Evolutionary conservation across 2,113 vertebrate species (phyloP), one percentile per base, ranked within the genome.

Genomic region (Leptocoma aspasia): DNA sequence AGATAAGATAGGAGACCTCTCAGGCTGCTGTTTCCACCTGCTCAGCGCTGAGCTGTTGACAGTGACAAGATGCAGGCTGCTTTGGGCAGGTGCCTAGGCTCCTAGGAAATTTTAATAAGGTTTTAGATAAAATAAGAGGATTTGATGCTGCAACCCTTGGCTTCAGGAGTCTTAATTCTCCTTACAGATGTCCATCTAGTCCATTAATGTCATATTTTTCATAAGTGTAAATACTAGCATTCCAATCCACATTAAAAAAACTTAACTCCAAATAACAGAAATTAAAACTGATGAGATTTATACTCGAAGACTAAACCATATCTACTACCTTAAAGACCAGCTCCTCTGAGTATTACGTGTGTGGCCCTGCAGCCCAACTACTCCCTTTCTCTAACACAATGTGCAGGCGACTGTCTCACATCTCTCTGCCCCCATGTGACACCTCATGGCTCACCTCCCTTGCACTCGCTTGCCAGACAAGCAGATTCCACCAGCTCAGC

Each of bases 401-500:
- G 22, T 41, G 35, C 70, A 80, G 42, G 41, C 15, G 0, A 44
- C 20, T 3, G 4, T 35, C 44, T 82, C 3, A 0, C 17, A 0
- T 84, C 49, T 57, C 73, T 78, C n/a, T 76, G 82, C 23, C 64
- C 63, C 66, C 47, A 27, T 2, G 82, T 76, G 94, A 91, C 73
- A 49, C 70, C 49, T 73, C 90, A 56, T 9, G 57, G 65, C 3
- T 9, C 41, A 71, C 70, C 54, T 87, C 85, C 82, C 87, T 60
- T 49, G 78, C 65, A 61, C 66, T 63, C 3, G 0, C 50, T 10
- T 85, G 88, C 82, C 94, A 96, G 71, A 80, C 79, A 54, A 70
- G 86, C 86, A 77, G 76, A 94, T 95, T 94, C 92, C 89, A 89
- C 50, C 76, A 86, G 82, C 94, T 90, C 92, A 92, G 86, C 94